Evolutionary conservation across 2,113 vertebrate species (phyloP).

Genomic region (Sterrhoptilus dennistouni): DNA sequence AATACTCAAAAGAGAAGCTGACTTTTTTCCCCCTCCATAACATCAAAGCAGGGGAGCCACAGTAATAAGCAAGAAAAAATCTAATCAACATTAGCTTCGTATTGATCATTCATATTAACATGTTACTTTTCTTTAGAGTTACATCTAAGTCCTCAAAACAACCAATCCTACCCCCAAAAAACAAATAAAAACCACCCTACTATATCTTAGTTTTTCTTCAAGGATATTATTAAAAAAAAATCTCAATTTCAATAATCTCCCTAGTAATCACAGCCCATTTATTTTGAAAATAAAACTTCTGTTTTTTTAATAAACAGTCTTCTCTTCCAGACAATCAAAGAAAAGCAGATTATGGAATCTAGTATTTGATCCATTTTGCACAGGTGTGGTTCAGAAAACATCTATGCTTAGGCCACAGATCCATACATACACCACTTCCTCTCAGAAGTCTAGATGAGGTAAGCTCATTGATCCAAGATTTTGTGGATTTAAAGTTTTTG

Average conservation of each 20-base stretch:
- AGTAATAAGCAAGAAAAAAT: neutral
- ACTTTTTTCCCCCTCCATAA: neutral
- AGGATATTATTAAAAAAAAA: neutral
- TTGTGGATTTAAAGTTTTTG: constrained; percentile 58
- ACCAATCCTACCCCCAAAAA: neutral
- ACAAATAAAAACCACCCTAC: neutral
- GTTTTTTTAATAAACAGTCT: constrained; percentile 12
- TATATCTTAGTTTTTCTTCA: neutral
- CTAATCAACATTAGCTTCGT: neutral
- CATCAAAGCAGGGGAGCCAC: neutral
- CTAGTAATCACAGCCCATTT: constrained; percentile 28
- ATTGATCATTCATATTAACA: neutral
- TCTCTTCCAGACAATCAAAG: constrained; percentile 43
- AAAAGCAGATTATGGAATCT: constrained; percentile 19
- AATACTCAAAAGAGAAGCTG: neutral
- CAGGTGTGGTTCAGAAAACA: constrained; percentile 18
- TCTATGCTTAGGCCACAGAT: neutral
- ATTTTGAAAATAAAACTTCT: constrained; percentile 48
- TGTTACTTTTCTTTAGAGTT: neutral
- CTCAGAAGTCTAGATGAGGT: constrained; percentile 39
- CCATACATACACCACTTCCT: neutral
- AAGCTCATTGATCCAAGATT: constrained; percentile 51
- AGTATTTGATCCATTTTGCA: constrained; percentile 61
- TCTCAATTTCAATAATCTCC: constrained; percentile 17
- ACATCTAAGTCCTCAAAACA: neutral